Conservation (phyloP, 2,888 invertebrate genomes). For the Yponomeuta malinellus region DNA sequence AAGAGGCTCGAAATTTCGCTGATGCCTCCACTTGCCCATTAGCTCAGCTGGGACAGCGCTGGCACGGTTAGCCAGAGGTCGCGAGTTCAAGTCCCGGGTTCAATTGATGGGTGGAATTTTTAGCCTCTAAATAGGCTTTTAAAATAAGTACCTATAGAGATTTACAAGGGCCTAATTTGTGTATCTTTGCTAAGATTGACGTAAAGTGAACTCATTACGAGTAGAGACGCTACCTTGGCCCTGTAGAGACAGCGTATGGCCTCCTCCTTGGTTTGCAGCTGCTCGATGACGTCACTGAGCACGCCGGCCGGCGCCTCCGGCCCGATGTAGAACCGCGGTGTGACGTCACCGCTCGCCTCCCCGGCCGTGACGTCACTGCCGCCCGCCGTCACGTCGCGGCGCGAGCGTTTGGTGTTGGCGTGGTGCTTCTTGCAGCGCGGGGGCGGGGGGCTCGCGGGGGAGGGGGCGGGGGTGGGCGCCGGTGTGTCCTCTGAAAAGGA, state of each 20-base stretch:
- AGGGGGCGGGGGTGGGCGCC: not conserved
- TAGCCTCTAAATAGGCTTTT: no score
- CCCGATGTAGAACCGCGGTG: constrained; percentile 53
- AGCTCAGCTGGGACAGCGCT: no score
- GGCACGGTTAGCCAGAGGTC: no score
- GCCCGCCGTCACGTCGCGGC: constrained; percentile 31
- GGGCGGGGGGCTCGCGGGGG: not conserved
- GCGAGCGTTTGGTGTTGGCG: constrained; percentile 51
- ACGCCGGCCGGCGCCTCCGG: constrained; percentile 19
- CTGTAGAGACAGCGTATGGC: not conserved
- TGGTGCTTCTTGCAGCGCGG: constrained; percentile 55
- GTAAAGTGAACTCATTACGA: not conserved
- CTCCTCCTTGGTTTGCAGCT: not conserved
- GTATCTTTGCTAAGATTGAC: no score
- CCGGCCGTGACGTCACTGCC: constrained; percentile 29
- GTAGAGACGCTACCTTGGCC: not conserved
- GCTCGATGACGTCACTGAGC: not conserved
- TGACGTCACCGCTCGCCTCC: not conserved
- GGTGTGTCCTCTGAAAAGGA: not conserved
- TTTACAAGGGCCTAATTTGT: no score
- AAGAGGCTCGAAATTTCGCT: no score
- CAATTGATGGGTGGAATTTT: no score
- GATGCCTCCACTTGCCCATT: no score
- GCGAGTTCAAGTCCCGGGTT: no score
- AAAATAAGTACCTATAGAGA: no score